A percentile compares a stretch with the other conserved stretches of the same genome.
Evolutionary conservation across 2,113 vertebrate species (phyloP).

Genomic region (Gymnorhina tibicen): DNA sequence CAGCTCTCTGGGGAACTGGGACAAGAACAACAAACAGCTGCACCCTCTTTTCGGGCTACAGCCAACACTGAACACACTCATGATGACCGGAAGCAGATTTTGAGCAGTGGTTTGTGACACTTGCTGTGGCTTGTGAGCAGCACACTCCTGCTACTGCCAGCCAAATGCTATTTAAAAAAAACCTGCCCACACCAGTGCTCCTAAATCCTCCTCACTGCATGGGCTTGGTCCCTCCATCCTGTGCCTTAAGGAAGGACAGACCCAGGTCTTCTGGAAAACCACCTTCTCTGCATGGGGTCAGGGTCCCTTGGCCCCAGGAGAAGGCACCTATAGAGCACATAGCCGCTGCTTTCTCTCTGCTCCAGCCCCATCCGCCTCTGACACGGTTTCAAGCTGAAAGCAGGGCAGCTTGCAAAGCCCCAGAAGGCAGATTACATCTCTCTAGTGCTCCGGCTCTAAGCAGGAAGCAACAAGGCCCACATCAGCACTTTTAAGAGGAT

Average conservation of each 20-base stretch:
- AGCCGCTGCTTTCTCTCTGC: not conserved
- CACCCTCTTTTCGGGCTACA: not conserved
- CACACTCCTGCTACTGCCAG: not conserved
- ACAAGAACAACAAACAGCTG: not conserved
- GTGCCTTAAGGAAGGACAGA: not conserved
- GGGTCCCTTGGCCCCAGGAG: rapidly evolving
- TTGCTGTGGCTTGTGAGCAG: not conserved
- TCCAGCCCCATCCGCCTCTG: not conserved
- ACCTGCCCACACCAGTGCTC: not conserved
- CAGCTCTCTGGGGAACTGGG: not conserved
- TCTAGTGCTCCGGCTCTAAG: not conserved
- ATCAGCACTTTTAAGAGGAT: not conserved
- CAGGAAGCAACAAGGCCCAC: not conserved
- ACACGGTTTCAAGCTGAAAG: not conserved
- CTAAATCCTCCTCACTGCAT: not conserved
- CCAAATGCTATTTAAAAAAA: not conserved
- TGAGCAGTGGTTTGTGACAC: not conserved
- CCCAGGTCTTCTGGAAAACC: not conserved
- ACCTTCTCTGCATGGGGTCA: not conserved
- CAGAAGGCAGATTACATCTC: not conserved
- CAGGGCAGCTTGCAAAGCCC: not conserved
- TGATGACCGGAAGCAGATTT: not conserved
- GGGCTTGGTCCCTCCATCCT: not conserved
- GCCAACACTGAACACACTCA: not conserved
- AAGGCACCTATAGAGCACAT: not conserved